Base-by-base conservation (phyloP, 2,888 invertebrate species). In the Ennomos quercinarius region DNA sequence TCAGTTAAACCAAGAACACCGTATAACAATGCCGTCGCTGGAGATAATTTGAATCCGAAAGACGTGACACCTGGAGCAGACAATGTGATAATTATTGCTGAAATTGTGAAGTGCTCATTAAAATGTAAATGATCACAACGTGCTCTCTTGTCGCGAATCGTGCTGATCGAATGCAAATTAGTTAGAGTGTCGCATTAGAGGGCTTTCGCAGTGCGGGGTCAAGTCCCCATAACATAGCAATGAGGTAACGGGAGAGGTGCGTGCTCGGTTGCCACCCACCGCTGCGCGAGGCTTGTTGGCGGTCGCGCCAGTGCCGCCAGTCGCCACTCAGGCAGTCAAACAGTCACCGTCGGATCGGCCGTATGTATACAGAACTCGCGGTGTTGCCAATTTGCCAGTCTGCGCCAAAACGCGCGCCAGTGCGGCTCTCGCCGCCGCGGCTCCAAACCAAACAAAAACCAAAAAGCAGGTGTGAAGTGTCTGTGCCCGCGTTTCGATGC, bases 241-340 rank as follows among this genome's bases (percentile, higher is more conserved):
- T 89, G 85, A 90, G 90, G 89, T 91, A 91, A 91, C 91, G 91
- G 91, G 91, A 90, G 90, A 87, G 88, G 83, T 87, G 86, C 84
- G 87, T 84, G 85, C 75, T 83, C 81, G 81, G 86, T 84, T 76
- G 83, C 87, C 89, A 89, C 90, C 89, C 89, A 86, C 86, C 88
- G 84, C 82, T 78, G 86, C 86, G 90, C 87, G 84, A 85, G 84
- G 88, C 87, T 83, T 81, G 89, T 83, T 84, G 84, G 81, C 85
- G 78, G 83, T 78, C 84, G 80, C 76, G 55, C 54, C 55, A 43
- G 83, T 78, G 84, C 80, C 76, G 55, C 54, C 55, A 47, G 72
- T 74, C 77, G 78, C 78, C 76, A 82, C 79, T 78, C 79, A 77
- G 81, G 77, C 89, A 89, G 89, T 89, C 86, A 89, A 89, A 87